Conservation (phyloP, 2,113 vertebrate species). For the Benitochromis conjunctus region DNA sequence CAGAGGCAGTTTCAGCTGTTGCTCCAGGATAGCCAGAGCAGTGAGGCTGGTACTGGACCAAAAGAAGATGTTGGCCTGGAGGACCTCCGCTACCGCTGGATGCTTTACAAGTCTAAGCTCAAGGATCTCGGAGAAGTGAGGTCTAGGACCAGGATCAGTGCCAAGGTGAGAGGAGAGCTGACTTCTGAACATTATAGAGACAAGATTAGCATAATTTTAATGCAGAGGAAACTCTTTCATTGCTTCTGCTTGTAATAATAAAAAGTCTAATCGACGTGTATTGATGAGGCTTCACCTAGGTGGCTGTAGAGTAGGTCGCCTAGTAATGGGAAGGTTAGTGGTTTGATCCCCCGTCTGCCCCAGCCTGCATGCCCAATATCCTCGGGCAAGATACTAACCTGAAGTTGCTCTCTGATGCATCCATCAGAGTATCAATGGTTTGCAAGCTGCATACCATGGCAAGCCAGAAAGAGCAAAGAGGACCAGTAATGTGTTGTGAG, state of each 20-base stretch:
- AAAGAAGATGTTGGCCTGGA: slow-evolving; percentile 73
- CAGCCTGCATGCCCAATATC: not conserved
- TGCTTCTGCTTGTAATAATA: not conserved
- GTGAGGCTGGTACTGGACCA: slow-evolving; percentile 43
- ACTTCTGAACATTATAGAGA: not conserved
- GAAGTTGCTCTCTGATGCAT: not conserved
- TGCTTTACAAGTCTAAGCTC: slow-evolving; percentile 91
- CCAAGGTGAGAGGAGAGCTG: slow-evolving; percentile 41
- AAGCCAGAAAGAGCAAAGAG: not conserved
- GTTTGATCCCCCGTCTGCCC: not conserved
- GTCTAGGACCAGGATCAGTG: not conserved
- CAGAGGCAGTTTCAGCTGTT: slow-evolving; percentile 70
- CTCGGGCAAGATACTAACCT: too few relatives aligned
- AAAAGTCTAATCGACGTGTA: not conserved
- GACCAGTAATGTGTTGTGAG: not conserved
- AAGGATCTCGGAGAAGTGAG: slow-evolving; percentile 61
- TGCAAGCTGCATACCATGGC: not conserved
- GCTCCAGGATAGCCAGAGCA: slow-evolving; percentile 38
- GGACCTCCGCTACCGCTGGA: slow-evolving; percentile 87
- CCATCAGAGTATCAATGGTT: not conserved
- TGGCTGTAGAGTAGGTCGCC: not conserved
- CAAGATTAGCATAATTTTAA: not conserved
- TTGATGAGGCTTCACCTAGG: not conserved
- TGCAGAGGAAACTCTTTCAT: not conserved
- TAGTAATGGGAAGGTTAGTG: not conserved